A percentile compares a stretch with the other conserved stretches of the same genome.
These are phyloP conservation scores for Nebria ingens DNA, from an alignment of 1,140 invertebrate genomes.

Conservation along the genomic window DNA sequence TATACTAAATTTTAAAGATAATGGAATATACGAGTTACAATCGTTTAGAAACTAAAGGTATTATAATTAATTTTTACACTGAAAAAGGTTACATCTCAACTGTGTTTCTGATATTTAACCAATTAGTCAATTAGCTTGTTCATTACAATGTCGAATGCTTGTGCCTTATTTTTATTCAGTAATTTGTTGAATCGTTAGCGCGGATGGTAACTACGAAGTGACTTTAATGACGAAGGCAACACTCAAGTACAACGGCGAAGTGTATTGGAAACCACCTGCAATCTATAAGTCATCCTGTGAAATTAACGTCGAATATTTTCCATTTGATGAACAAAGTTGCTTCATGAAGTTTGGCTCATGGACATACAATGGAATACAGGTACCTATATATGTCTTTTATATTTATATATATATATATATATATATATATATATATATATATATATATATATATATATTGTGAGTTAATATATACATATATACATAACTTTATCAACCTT, in stretches of 20 bases:
- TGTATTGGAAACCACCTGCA: conserved; percentile 94
- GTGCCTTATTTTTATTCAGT: too few relatives aligned
- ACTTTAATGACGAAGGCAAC: conserved; percentile 95
- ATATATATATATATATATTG: background rate
- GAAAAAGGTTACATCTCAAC: too few relatives aligned
- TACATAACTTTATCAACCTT: too few relatives aligned
- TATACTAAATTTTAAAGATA: too few relatives aligned
- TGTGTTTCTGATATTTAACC: too few relatives aligned
- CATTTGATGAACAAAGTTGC: conserved; percentile 88
- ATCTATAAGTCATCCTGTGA: conserved; percentile 98
- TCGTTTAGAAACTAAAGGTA: too few relatives aligned
- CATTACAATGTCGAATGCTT: too few relatives aligned
- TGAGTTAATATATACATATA: too few relatives aligned
- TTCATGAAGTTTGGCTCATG: conserved; percentile 95
- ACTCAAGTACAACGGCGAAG: conserved; percentile 78
- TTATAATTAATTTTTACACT: too few relatives aligned
- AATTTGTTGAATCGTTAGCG: conserved; percentile 54
- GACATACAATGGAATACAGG: conserved; percentile 86
- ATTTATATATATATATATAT: background rate
- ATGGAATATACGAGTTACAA: too few relatives aligned
- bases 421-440: background rate
- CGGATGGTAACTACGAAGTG: conserved; percentile 96
- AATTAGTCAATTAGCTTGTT: too few relatives aligned
- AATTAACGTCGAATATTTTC: conserved; percentile 93
- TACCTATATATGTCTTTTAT: too few relatives aligned